Base-by-base conservation (phyloP, 2,888 invertebrate genomes). In the Trichopoda pennipes region DNA sequence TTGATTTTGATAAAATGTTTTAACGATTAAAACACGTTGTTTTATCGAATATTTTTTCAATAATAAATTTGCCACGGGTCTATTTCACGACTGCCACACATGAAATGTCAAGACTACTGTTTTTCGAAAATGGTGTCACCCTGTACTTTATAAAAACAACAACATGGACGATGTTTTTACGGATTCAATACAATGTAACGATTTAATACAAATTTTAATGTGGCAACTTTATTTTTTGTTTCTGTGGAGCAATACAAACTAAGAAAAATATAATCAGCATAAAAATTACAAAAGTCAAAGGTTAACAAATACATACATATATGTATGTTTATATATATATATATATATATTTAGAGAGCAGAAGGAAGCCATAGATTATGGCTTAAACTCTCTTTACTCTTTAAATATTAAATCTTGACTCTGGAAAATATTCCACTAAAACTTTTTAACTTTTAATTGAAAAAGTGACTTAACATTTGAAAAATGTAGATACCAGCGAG, bases 211-310 rank as follows among this genome's bases (percentile, higher is more conserved):
- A 38, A n/a, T 38, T 38, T 8, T 38, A 12, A 12, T 38, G 3
- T 38, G 38, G 38, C 38, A 38, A 38, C 38, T 38, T 12, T 12
- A 12, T 38, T 56, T 64, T 23, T 19, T 49, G 16, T 51, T 58
- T 10, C 19, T 17, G 58, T 28, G 21, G 17, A 55, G 16, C 8
- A 49, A 23, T n/a, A 4, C 28, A 66, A 53, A 68, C n/a, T 23
- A 58, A 49, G 19, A 66, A 60, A 53, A 9, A 51, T 17, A 35
- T 17, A 47, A 64, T 58, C 53, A 21, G 60, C n/a, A 56, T 21
- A 10, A 76, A 44, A 44, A 69, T 77, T 68, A 55, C 32, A 69
- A 77, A 77, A 77, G 77, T 56, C 77, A 77, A 55, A 77, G 77
- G 61, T 77, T 55, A 51, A 21, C 3, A 16, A 9, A 21, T 17